Evolutionary conservation across 2,888 invertebrate species (phyloP).

Genomic region (Synanthedon tipuliformis): DNA sequence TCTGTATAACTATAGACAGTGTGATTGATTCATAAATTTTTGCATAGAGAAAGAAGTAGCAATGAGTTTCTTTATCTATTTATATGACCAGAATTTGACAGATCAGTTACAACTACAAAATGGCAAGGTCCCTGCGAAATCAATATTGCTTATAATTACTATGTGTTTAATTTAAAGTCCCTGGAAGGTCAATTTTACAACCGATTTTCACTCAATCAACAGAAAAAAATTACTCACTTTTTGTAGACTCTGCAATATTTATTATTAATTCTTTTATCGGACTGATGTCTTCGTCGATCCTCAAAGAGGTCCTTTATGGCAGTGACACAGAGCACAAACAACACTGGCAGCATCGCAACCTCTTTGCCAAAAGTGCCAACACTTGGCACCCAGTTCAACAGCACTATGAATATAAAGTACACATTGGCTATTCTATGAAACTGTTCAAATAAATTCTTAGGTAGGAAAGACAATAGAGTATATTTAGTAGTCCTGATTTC

Average conservation of each 20-base stretch:
- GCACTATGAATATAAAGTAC: conserved; percentile 96
- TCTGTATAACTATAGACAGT: too few relatives aligned
- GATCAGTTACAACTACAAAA: too few relatives aligned
- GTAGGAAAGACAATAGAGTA: conserved; percentile 91
- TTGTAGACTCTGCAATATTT: conserved; percentile 91
- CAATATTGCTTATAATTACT: too few relatives aligned
- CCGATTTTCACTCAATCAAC: too few relatives aligned
- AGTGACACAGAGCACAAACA: conserved; percentile 94
- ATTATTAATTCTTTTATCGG: conserved; percentile 95
- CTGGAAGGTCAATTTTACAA: too few relatives aligned
- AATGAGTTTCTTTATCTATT: too few relatives aligned
- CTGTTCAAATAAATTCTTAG: conserved; percentile 96
- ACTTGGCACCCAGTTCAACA: conserved; percentile 95
- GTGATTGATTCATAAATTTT: too few relatives aligned
- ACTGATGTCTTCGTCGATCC: conserved; percentile 87
- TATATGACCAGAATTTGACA: too few relatives aligned
- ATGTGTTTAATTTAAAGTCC: too few relatives aligned
- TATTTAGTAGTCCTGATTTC: conserved; percentile 95
- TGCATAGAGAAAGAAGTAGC: too few relatives aligned
- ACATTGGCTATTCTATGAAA: conserved; percentile 98
- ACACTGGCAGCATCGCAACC: conserved; percentile 93
- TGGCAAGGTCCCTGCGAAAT: too few relatives aligned
- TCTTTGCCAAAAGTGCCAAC: conserved; percentile 97
- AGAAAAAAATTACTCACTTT: conserved; percentile 71
- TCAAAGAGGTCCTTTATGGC: conserved; percentile 96